Evolutionary conservation across 2,113 vertebrate species (phyloP).

Genomic region (Excalfactoria chinensis): DNA sequence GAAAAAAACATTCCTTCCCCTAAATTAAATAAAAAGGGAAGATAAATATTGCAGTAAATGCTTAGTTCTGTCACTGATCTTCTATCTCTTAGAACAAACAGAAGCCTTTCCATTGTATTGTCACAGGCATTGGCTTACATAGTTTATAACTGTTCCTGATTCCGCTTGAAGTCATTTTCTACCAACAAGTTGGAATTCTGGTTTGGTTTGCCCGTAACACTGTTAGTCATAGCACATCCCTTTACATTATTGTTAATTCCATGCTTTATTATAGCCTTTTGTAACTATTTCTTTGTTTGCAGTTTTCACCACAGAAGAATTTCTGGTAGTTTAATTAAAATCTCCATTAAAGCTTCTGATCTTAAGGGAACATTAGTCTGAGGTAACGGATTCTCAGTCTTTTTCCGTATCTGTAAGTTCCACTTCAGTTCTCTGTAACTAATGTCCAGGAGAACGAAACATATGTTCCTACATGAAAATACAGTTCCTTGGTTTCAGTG

Average conservation of each 20-base stretch:
- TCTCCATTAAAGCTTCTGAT: neutral
- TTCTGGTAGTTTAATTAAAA: conserved; percentile 18
- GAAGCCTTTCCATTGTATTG: neutral
- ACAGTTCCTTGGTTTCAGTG: neutral
- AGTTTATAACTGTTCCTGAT: neutral
- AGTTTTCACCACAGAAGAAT: neutral
- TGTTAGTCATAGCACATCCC: neutral
- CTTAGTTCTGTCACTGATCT: conserved; percentile 24
- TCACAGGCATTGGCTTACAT: neutral
- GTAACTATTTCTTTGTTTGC: neutral
- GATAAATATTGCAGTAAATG: conserved; percentile 57
- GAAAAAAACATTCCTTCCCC: neutral
- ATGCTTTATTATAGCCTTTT: neutral
- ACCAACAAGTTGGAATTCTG: accelerated
- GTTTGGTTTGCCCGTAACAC: neutral
- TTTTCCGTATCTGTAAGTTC: neutral
- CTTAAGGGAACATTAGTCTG: neutral
- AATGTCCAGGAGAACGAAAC: neutral
- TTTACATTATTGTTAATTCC: neutral
- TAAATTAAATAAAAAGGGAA: conserved; percentile 13
- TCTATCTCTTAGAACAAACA: neutral
- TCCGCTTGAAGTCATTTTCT: neutral
- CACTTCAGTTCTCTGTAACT: neutral
- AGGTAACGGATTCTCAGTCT: neutral
- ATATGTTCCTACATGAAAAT: neutral